Evolutionary conservation across 1,140 invertebrate genomes (phyloP), one percentile per base, ranked within the genome.

Genomic region (Antheraea mylitta): DNA sequence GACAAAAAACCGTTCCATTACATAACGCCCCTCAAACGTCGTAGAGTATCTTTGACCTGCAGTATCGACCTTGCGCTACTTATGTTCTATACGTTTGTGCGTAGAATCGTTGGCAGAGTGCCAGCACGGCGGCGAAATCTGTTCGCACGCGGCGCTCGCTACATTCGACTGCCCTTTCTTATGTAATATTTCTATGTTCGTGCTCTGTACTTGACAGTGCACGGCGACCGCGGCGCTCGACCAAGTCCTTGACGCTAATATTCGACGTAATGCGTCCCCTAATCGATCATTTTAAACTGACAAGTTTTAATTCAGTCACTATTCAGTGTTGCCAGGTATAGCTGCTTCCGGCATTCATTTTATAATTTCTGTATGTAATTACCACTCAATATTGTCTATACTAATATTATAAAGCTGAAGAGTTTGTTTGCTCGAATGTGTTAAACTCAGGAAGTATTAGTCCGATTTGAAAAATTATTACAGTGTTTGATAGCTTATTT

Each of bases 41-140:
- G 45, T 53, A 53, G 45, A 53, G 45, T 53, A 67, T 45, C 4
- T 48, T 77, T 72, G 70, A 74, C 72, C 72, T 69, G 72, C 37
- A 60, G 66, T 53, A 53, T 53, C 64, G 68, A 69, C 73, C 73
- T 75, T 75, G 73, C 59, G 64, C 63, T 22, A 64, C 63, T 45
- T 64, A 64, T 48, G 63, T 18, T 7, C 66, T 68, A 13, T n/a
- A 53, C 45, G 11, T 53, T 53, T 53, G 60, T 53, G 67, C 75
- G 72, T 69, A 73, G 67, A 67, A 58, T 42, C 1, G 53, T 22
- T 70, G 74, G 74, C 70, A 3, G 11, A 0, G 4, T 18, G 60
- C 74, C 74, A 75, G 53, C 0, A 0, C 16, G 42, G 7, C 22
- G 22, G 22, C 22, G 22, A 30, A n/a, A n/a, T n/a, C n/a, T 30